phyloP scores from a whole-genome alignment of 2,113 vertebrate genomes.

The Romanogobio albipinnatus region DNA sequence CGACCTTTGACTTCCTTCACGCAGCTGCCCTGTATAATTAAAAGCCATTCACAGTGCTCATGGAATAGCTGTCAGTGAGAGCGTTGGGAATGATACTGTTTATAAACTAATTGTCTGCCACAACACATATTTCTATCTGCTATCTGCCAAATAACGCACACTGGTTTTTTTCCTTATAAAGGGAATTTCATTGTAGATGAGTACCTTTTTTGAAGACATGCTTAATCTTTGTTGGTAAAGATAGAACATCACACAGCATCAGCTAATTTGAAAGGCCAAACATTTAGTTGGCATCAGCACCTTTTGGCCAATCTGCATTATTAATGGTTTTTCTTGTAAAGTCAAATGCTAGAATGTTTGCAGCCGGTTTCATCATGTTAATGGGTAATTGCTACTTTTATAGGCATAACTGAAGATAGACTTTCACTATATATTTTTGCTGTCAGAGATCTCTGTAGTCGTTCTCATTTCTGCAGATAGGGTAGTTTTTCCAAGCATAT shows the following conservation, averaged over 20 bases:
- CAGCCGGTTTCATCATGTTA: constrained; percentile 17
- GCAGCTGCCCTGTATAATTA: constrained; percentile 31
- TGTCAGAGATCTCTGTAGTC: neutral
- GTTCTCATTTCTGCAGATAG: neutral
- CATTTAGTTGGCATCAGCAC: constrained; percentile 2
- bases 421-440: neutral
- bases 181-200: neutral
- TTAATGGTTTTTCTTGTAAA: neutral
- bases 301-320: neutral
- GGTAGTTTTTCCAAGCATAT: neutral
- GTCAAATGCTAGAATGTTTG: neutral
- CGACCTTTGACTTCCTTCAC: constrained; percentile 13
- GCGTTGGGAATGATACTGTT: neutral
- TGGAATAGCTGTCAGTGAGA: constrained; percentile 18
- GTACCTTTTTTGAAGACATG: neutral
- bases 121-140: neutral
- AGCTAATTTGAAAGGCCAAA: constrained; percentile 7
- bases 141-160: neutral
- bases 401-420: neutral
- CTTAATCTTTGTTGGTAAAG: neutral
- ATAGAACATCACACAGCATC: neutral
- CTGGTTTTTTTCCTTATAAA: neutral
- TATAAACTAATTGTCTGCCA: neutral
- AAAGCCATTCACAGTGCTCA: constrained; percentile 18
- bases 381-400: neutral